Evolutionary conservation across 2,888 invertebrate species (phyloP), one percentile per base, ranked within the genome.

Genomic region (Andrena haemorrhoa): DNA sequence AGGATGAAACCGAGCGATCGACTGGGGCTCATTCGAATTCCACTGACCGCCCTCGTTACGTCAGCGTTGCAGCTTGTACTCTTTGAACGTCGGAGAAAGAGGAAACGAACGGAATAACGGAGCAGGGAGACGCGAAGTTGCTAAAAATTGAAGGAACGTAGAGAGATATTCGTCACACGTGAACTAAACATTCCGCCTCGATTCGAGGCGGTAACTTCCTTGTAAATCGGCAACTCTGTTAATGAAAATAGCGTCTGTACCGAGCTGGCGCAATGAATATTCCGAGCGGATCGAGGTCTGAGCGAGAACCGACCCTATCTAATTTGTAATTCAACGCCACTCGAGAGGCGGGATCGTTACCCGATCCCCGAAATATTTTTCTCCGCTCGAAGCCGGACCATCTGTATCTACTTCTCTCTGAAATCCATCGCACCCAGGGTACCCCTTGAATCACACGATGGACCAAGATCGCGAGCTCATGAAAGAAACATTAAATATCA

Each of bases 221-320:
- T 10, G 61, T 33, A 16, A 26, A 16, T 41, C 35, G 10, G 20
- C 65, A 10, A 41, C 23, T 56, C 8, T 10, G 8, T 10, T 41
- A 56, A 53, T 26, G 33, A 35, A 69, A 56, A 53, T 56, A 33
- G 41, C 5, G 53, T 10, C 53, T 51, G 23, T 47, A 63, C 69
- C 77, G 78, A 53, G 58, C 26, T 51, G 10, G 65, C 35, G 49
- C 49, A 31, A 70, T 70, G 79, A 79, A 78, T 70, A 79, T 70
- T 79, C 79, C 8, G 8, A 8, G 29, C 7, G 33, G 63, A 51
- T 10, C 26, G 8, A 26, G 26, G 53, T 60, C 64, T 26, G 51
- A 64, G 41, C 64, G 64, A 79, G 56, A 6, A 35, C 29, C 69
- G 29, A 10, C n/a, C 56, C 49, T 65, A 70, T 65, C 79, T 49